Conservation (phyloP, 2,888 invertebrate genomes). For the Agrypnus murinus region DNA sequence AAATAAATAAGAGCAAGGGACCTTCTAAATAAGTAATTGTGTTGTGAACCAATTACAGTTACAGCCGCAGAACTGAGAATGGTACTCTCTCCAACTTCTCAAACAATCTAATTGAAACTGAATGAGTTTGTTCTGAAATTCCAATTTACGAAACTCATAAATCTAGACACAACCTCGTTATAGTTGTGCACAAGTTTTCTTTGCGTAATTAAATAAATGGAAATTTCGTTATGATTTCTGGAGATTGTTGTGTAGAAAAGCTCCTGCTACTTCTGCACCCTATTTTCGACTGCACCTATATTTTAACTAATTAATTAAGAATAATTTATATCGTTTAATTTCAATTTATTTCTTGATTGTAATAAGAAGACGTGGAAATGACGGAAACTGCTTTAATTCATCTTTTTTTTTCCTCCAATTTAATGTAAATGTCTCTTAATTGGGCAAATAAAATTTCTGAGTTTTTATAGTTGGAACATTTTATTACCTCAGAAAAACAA, state of each 20-base stretch:
- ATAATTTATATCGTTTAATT: conserved; percentile 24
- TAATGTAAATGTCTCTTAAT: too few species aligned
- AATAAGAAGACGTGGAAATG: too few species aligned
- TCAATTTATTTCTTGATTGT: conserved; percentile 17
- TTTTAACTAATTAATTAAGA: conserved; percentile 30
- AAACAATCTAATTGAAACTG: conserved; percentile 61
- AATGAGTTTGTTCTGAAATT: conserved; percentile 60
- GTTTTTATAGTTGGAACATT: conserved; percentile 34
- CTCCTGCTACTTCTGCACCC: not conserved
- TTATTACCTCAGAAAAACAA: conserved; percentile 42
- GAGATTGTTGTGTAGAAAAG: conserved; percentile 18
- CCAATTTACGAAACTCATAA: conserved; percentile 63
- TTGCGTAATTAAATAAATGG: conserved; percentile 59
- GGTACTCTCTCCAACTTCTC: conserved; percentile 52
- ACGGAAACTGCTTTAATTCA: too few species aligned
- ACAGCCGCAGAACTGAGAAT: conserved; percentile 40
- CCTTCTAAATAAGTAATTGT: conserved; percentile 28
- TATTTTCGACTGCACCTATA: not conserved
- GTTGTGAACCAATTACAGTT: conserved; percentile 41
- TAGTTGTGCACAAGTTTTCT: conserved; percentile 60
- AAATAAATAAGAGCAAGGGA: conserved; percentile 2
- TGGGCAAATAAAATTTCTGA: not conserved
- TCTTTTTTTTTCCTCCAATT: too few species aligned
- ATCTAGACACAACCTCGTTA: conserved; percentile 60
- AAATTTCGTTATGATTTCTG: conserved; percentile 40